Evolutionary conservation across 2,888 invertebrate genomes (phyloP).

Genomic region (Mimumesa dahlbomi): DNA sequence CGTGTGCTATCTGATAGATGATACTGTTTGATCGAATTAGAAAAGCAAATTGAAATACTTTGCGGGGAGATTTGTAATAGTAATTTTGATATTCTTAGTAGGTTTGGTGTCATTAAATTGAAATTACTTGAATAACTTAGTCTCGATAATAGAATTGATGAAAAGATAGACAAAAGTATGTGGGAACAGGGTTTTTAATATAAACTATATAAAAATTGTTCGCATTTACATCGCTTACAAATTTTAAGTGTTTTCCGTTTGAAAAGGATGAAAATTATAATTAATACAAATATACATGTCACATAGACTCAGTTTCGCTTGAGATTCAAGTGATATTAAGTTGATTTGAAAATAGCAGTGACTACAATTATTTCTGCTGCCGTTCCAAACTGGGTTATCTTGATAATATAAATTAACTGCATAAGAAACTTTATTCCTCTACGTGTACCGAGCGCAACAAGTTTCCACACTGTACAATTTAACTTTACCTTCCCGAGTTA

Average conservation of each 20-base stretch:
- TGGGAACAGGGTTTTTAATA: no score
- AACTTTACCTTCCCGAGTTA: conserved; percentile 5
- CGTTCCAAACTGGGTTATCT: neutral
- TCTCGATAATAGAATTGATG: no score
- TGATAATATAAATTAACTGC: conserved; percentile 7
- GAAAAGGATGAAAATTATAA: no score
- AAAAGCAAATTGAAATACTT: neutral
- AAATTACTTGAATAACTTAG: no score
- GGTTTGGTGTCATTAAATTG: no score
- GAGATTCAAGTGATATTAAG: neutral
- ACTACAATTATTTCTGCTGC: neutral
- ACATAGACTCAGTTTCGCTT: no score
- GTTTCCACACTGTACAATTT: conserved; percentile 19
- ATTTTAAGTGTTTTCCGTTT: no score
- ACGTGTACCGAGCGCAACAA: conserved; percentile 40
- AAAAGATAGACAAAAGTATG: no score
- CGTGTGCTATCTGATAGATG: conserved; percentile 17
- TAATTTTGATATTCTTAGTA: neutral
- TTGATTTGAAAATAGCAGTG: neutral
- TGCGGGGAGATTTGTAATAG: neutral
- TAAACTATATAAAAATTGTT: no score
- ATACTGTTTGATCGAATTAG: conserved; percentile 15
- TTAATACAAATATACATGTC: no score
- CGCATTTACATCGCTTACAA: no score
- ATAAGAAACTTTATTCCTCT: neutral